phyloP scores from a whole-genome alignment of 1,140 invertebrate species.

The Glomeris maerens region DNA sequence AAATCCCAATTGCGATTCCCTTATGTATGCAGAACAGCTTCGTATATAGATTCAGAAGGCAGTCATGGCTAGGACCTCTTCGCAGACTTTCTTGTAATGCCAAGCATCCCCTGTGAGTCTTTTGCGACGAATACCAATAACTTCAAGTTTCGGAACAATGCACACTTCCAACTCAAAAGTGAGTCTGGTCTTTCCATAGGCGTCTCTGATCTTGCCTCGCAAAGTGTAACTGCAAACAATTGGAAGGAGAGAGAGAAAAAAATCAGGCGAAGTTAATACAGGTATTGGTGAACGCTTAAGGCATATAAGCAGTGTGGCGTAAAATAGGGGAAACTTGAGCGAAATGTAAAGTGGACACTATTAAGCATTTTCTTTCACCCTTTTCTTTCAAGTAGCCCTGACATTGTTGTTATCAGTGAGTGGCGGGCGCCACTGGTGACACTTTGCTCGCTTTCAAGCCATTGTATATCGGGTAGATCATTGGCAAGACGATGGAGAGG shows the following conservation, averaged over 20 bases:
- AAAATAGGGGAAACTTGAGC: constrained; percentile 1
- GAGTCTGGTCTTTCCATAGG: constrained; percentile 37
- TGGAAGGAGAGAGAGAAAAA: neutral
- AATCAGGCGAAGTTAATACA: neutral
- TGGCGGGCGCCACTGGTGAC: no score
- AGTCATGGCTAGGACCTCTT: constrained; percentile 54
- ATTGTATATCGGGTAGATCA: no score
- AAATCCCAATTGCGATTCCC: no score
- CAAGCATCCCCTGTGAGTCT: constrained; percentile 66
- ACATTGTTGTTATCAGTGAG: no score
- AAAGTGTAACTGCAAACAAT: constrained; percentile 42
- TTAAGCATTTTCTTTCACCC: no score
- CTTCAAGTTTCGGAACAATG: constrained; percentile 30
- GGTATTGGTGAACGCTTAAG: constrained; percentile 5
- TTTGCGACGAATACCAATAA: constrained; percentile 58
- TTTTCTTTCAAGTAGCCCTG: no score
- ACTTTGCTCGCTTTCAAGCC: no score
- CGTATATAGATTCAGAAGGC: no score
- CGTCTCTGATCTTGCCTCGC: constrained; percentile 40
- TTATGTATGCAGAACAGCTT: no score
- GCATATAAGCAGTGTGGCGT: neutral
- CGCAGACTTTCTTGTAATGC: constrained; percentile 73
- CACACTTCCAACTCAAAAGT: constrained; percentile 72
- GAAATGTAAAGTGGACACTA: neutral
- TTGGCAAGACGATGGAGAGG: no score